phyloP scores from a whole-genome alignment of 2,797 vertebrate species.

The Neolamprologus multifasciatus region DNA sequence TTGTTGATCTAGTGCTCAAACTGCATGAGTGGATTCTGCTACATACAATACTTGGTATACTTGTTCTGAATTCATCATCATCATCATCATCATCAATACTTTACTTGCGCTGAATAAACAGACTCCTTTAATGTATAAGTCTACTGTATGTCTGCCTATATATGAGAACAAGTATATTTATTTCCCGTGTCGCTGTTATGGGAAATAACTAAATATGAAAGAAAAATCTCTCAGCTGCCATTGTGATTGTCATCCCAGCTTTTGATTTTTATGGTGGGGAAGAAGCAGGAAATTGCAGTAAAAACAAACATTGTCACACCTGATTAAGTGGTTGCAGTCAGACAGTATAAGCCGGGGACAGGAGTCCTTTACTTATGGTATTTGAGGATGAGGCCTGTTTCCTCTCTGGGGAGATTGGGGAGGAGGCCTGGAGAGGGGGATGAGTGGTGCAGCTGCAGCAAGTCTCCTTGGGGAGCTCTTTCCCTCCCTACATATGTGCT shows the following conservation, averaged over 20 bases:
- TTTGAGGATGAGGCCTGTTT: conserved; percentile 35
- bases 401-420: conserved; percentile 19
- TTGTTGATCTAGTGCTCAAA: neutral
- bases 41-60: neutral
- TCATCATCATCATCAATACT: neutral
- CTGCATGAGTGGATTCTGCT: neutral
- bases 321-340: conserved; percentile 18
- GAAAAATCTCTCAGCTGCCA: neutral
- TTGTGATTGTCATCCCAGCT: neutral
- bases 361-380: neutral
- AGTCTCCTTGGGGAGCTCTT: conserved; percentile 26
- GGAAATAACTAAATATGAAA: neutral
- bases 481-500: conserved; percentile 21
- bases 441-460: conserved; percentile 39
- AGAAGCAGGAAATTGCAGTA: neutral
- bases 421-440: neutral
- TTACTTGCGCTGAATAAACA: rapidly evolving
- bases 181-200: neutral
- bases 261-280: neutral
- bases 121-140: neutral
- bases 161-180: neutral
- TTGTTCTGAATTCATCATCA: neutral
- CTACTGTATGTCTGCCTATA: neutral
- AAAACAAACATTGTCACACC: conserved; percentile 41
- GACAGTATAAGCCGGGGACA: conserved; percentile 2